Base-by-base conservation (phyloP, 2,888 invertebrate genomes). In the Rhagonycha lutea region DNA sequence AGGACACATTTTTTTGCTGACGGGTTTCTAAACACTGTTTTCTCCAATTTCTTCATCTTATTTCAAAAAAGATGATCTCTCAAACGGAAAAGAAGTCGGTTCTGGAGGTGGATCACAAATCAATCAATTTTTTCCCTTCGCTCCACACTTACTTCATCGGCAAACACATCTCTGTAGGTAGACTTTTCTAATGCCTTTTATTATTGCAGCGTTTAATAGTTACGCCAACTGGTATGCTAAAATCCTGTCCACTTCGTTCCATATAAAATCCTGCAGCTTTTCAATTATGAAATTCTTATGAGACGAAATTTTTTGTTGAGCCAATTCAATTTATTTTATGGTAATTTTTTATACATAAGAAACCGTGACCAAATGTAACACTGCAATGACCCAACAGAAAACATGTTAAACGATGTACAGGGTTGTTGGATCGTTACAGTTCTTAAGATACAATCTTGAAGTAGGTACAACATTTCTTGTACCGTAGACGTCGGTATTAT, bases 381-480 rank as follows among this genome's bases (percentile, higher is more conserved):
- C 69, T 69, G 67, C 65, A 69, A 75, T 71, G 71, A 63, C 68
- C 68, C 61, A 75, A 29, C 24, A 72, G 65, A 69, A 75, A 69
- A 69, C 71, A 60, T 70, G 69, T 65, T 70, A 70, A 65, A 67
- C 67, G 75, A 75, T 68, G 68, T 76, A 73, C 32, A 68, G 72
- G 76, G 70, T 70, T 73, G 76, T 69, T 73, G 72, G 76, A 62
- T 70, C 70, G 76, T 63, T 73, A 63, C 32, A 72, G 70, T 69
- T 63, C 68, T 61, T n/a, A 9, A 73, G 76, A 76, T 76, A 73
- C 26, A 28, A 76, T 76, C 76, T 76, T 70, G 32, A 76, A 76
- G 71, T 18, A 18, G 18, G 18, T 72, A 70, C 61, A 28, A 32
- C 70, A 63, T 70, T 32, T 68, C 70, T 70, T 73, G 76, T 73